Conservation (phyloP, 2,888 invertebrate species). For the Pterostichus niger region DNA sequence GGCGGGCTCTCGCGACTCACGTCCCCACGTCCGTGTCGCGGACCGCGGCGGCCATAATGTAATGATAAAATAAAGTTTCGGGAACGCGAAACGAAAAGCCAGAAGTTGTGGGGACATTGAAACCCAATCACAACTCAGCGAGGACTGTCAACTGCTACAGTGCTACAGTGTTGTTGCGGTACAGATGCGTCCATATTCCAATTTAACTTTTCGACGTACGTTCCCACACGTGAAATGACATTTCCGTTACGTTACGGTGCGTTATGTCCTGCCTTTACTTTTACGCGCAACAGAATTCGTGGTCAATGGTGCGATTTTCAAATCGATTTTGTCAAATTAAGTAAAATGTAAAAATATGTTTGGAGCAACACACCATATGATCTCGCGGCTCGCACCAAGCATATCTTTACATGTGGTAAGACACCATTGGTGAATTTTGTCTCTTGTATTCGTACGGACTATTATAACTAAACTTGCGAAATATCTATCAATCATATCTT, state of each 20-base stretch:
- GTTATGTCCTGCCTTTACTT: conserved; percentile 14
- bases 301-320: background rate
- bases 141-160: conserved; percentile 20
- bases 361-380: background rate
- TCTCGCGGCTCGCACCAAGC: too few relatives aligned
- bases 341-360: too few relatives aligned
- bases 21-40: conserved; percentile 34
- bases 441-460: too few relatives aligned
- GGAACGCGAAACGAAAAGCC: conserved; percentile 42
- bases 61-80: conserved; percentile 70
- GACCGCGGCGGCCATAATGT: conserved; percentile 68
- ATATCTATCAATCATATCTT: too few relatives aligned
- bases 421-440: too few relatives aligned
- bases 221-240: conserved; percentile 64
- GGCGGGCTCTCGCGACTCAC: conserved; percentile 54
- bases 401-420: too few relatives aligned
- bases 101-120: conserved; percentile 64
- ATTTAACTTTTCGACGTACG: conserved; percentile 60
- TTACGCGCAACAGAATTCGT: background rate
- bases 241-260: conserved; percentile 34
- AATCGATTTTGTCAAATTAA: too few relatives aligned
- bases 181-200: conserved; percentile 61
- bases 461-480: too few relatives aligned
- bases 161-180: background rate
- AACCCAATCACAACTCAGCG: conserved; percentile 63